Base-by-base conservation (phyloP, 2,113 vertebrate species). In the Ictalurus furcatus region DNA sequence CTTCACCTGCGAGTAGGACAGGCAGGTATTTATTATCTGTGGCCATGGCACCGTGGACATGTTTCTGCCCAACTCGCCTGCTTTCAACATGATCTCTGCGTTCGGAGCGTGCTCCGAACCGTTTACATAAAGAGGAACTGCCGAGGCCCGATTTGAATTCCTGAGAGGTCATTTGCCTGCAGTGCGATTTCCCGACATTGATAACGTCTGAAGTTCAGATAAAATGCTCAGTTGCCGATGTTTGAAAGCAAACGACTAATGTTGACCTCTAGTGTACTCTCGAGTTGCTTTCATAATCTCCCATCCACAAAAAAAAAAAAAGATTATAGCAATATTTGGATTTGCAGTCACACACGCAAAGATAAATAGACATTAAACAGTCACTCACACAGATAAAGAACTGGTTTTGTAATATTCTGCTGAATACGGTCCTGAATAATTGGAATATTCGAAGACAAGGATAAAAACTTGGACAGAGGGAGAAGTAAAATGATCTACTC, bases 131-230 rank as follows among this genome's bases (percentile, higher is more conserved):
- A 58, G 28, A 91, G 91, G 92, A 92, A 92, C 65, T 59, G 11
- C 87, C 23, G 52, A 4, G 9, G 48, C 71, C 9, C 3, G 0
- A 84, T 94, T 94, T 93, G 93, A 92, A 95, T 95, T 86, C 69
- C 59, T 91, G 48, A 84, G 63, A 81, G 63, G 85, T 89, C 25
- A 91, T 91, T 92, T 93, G 88, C 91, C 88, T 92, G 58, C 85
- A 84, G 59, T 44, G 87, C 61, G 79, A 89, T 85, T 90, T 90
- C 84, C 34, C 34, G 84, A 61, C 8, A n/a, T 54, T 83, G 88
- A 79, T 71, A 56, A 67, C 23, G 17, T 76, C 37, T 59, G 71
- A 52, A 48, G 67, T 61, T 25, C 8, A 87, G 48, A 76, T 54
- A 65, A 37, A 67, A 25, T 69, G 30, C 69, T 88, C 48, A 69